These are phyloP conservation scores for Yponomeuta malinellus DNA, from an alignment of 2,888 invertebrate genomes.

Conservation along the genomic window DNA sequence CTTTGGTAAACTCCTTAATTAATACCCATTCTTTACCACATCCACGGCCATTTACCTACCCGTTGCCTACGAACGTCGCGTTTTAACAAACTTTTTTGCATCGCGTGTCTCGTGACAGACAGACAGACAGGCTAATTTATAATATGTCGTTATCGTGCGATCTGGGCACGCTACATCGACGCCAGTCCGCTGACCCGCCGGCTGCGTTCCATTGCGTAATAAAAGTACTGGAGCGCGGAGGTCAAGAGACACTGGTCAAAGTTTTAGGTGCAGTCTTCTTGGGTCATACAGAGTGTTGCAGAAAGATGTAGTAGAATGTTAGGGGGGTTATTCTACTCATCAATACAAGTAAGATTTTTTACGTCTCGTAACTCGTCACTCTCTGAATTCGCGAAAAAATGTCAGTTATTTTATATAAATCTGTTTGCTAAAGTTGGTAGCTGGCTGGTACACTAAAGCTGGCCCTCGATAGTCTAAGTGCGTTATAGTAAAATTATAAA, in stretches of 20 bases:
- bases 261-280: background rate
- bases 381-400: too few species aligned
- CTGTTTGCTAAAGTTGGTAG: too few species aligned
- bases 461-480: too few species aligned
- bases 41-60: background rate
- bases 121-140: conserved; percentile 72
- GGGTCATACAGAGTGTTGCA: background rate
- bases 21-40: background rate
- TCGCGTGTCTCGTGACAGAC: conserved; percentile 70
- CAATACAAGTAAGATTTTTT: too few species aligned
- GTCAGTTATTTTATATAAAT: too few species aligned
- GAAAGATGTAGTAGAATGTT: too few species aligned
- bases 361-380: too few species aligned
- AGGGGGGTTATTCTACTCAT: too few species aligned
- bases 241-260: conserved; percentile 28
- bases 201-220: background rate
- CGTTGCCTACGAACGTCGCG: background rate
- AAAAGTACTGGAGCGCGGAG: conserved; percentile 13
- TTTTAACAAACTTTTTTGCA: conserved; percentile 50
- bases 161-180: conserved; percentile 39
- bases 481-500: too few species aligned
- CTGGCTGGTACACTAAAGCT: too few species aligned
- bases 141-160: conserved; percentile 68
- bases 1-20: too few species aligned
- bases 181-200: background rate